These are phyloP conservation scores for Anguilla marmorata DNA, from an alignment of 2,797 vertebrate genomes.

Conservation along the genomic window DNA sequence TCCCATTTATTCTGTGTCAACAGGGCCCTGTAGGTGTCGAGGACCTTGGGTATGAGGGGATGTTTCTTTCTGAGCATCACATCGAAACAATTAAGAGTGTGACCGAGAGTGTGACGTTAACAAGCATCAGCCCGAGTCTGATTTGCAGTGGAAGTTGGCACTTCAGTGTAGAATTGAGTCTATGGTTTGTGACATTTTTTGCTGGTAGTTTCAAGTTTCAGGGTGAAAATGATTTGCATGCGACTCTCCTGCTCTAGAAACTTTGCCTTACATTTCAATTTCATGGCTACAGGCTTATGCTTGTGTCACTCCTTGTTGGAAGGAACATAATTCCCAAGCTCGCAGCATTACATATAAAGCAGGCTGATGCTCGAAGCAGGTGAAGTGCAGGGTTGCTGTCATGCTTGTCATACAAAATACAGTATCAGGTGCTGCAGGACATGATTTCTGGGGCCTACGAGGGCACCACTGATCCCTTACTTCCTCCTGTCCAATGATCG, in stretches of 20 bases:
- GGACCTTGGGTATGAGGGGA: background rate
- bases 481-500: background rate
- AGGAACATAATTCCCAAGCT: background rate
- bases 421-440: background rate
- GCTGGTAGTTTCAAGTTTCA: background rate
- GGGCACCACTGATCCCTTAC: background rate
- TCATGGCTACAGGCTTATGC: background rate
- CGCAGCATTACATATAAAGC: background rate
- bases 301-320: background rate
- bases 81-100: constrained; percentile 1
- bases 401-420: background rate
- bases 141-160: background rate
- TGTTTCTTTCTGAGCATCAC: background rate
- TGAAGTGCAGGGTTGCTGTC: background rate
- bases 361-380: background rate
- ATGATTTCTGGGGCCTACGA: background rate
- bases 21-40: background rate
- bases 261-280: background rate
- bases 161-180: background rate
- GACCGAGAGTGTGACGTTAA: background rate
- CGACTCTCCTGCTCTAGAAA: background rate
- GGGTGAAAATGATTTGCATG: background rate
- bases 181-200: background rate
- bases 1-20: background rate
- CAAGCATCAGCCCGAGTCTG: background rate